Evolutionary conservation across 2,797 vertebrate genomes (phyloP).

Genomic region (Melanotaenia nigrans): DNA sequence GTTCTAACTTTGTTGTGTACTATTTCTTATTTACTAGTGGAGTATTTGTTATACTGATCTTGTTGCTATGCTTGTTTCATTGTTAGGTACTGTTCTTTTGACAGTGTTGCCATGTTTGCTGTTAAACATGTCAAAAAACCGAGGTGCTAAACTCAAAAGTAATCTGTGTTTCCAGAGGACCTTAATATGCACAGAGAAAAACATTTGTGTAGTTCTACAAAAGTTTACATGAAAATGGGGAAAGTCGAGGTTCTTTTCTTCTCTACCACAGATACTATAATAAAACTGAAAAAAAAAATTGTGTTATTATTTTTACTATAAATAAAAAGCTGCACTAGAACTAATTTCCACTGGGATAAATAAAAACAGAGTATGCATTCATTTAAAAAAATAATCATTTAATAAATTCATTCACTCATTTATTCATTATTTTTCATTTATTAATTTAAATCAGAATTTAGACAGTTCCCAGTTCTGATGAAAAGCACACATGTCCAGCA

Average conservation of each 20-base stretch:
- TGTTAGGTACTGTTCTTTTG: slow-evolving; percentile 49
- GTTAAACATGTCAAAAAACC: slow-evolving; percentile 29
- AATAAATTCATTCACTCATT: too few species aligned
- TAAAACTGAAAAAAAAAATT: slow-evolving; percentile 42
- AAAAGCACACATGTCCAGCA: background rate
- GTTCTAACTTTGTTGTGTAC: slow-evolving; percentile 34
- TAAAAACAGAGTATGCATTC: background rate
- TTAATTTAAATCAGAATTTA: background rate
- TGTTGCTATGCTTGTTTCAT: slow-evolving; percentile 37
- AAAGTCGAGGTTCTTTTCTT: slow-evolving; percentile 45
- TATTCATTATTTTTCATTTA: background rate
- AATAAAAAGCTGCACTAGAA: background rate
- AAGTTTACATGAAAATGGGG: slow-evolving; percentile 50
- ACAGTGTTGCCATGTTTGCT: slow-evolving; percentile 48
- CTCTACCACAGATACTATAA: slow-evolving; percentile 62
- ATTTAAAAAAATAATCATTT: too few species aligned
- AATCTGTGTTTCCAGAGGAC: slow-evolving; percentile 39
- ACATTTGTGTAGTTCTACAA: slow-evolving; percentile 25
- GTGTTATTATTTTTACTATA: background rate
- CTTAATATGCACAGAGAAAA: slow-evolving; percentile 46
- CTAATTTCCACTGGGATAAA: background rate
- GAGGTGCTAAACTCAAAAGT: slow-evolving; percentile 53
- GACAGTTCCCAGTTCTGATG: background rate
- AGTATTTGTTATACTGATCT: slow-evolving; percentile 29
- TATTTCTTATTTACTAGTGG: slow-evolving; percentile 33